Base-by-base conservation (phyloP, 2,113 vertebrate species). In the Oryzias woworae region DNA sequence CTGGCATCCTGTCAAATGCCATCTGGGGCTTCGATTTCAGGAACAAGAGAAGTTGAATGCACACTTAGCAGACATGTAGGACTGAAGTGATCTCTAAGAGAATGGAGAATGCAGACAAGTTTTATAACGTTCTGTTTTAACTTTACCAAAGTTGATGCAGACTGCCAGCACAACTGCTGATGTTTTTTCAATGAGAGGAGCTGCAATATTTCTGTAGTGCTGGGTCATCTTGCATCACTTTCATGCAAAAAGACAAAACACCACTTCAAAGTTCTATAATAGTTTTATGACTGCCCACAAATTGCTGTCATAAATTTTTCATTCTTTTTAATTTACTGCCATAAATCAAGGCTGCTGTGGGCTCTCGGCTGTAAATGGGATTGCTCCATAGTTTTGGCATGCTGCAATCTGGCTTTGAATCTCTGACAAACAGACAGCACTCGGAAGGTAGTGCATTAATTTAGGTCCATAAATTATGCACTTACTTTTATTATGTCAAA, bases 201-300 rank as follows among this genome's bases (percentile, higher is more conserved):
- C 76, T 77, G 31, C 22, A 60, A 71, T 82, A 75, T 89, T 87
- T 88, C 80, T 70, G 68, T 80, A 86, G 78, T 72, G 75, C 75
- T 68, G 71, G 77, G 73, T 87, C 85, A 86, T 91, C 86, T 87
- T 82, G 89, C 77, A 66, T 87, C 81, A 78, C 89, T 89, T 85
- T 59, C 81, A 85, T 77, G 82, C 81, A 88, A 91, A 91, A 85
- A 88, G 88, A 87, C 86, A 85, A 84, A 85, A 85, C 48, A 59
- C 78, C 80, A 87, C 90, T 92, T 90, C 86, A 92, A 92, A 92
- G 90, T 93, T 92, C 84, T 86, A 83, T 90, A 92, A 91, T 91
- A 91, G 90, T 92, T 91, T 91, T 91, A 90, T 89, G 87, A 91
- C 88, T 87, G 80, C 79, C 89, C 88, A 75, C 89, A 91, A 92